Base-by-base conservation (phyloP, 2,888 invertebrate genomes). In the Tolmerus cingulatus region DNA sequence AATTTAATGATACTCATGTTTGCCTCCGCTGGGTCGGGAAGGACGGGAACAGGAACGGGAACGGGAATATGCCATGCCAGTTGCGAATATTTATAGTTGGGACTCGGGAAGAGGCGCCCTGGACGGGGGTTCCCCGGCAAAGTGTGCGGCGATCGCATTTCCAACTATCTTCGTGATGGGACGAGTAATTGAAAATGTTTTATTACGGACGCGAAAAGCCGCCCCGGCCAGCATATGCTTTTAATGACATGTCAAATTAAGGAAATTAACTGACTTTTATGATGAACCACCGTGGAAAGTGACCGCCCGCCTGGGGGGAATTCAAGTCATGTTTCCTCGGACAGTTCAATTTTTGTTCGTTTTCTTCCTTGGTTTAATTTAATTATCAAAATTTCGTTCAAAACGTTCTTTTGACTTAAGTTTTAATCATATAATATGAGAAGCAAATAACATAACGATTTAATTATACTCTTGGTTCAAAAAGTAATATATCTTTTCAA, bases 1-100 rank as follows among this genome's bases (percentile, higher is more conserved):
- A 88, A 86, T 55, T 76, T 82, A 86, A 81, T 87, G 86, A 87
- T 76, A 86, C 79, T 40, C 66, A 43, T 55, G 74, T 55, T 55
- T 76, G 51, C 77, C 30, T 82, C n/a, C 1, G 81, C 8, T 5
- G 81, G 16, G 9, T 16, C 14, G 79, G 79, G 34, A 14, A 0
- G 19, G 23, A 12, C 19, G 16, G 37, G n/a, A n/a, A n/a, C n/a
- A n/a, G n/a, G n/a, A n/a, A 46, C 51, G 51, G 51, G 51, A 2
- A 19, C 51, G 51, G 51, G 51, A n/a, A 51, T 51, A n/a, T 16
- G 51, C 16, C 51, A n/a, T 19, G 51, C n/a, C 51, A 7, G 51
- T 77, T 77, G 77, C 37, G 16, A 77, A 19, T 34, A 34, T 77
- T 77, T 34, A 40, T 77, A 19, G 34, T 77, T 79, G 46, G 14